These are phyloP conservation scores for Labroides dimidiatus DNA, from an alignment of 2,797 vertebrate species.

Conservation along the genomic window DNA sequence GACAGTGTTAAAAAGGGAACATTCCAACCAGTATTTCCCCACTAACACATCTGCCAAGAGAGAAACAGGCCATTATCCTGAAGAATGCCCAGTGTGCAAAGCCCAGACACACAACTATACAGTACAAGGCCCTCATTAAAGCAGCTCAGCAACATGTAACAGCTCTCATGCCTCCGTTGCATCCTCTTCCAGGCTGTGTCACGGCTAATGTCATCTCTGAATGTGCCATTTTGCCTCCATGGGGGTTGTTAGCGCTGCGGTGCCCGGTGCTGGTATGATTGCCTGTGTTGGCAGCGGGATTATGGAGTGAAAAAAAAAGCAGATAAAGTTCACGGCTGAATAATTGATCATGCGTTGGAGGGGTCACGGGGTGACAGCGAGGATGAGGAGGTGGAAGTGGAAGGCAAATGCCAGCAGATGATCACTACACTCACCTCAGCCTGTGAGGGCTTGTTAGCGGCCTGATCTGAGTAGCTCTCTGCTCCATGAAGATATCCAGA, in stretches of 20 bases:
- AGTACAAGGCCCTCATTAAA: conserved; percentile 57
- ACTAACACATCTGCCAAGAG: conserved; percentile 20
- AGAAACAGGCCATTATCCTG: conserved; percentile 52
- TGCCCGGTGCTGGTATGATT: conserved; percentile 9
- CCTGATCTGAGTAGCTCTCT: conserved; percentile 54
- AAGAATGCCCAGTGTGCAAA: conserved; percentile 46
- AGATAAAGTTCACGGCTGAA: conserved; percentile 84
- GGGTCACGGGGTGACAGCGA: conserved; percentile 66
- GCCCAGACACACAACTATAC: conserved; percentile 39
- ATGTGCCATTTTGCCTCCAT: conserved; percentile 43
- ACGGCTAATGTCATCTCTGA: conserved; percentile 39
- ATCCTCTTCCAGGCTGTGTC: conserved; percentile 35
- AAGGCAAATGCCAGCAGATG: conserved; percentile 72
- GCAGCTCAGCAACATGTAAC: conserved; percentile 51
- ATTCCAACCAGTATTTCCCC: conserved; percentile 27
- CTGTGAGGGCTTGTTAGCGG: conserved; percentile 73
- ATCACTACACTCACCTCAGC: conserved; percentile 61
- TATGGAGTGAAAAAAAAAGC: conserved; percentile 51
- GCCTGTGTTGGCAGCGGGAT: conserved; percentile 42
- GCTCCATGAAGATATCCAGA: conserved; percentile 57
- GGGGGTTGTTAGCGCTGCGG: conserved; percentile 48
- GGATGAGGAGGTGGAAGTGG: conserved; percentile 64
- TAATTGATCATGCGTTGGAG: conserved; percentile 79
- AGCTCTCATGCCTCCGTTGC: conserved; percentile 30
- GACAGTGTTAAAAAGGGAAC: conserved; percentile 34